phyloP scores from a whole-genome alignment of 2,888 invertebrate genomes.

The Leptinotarsa juncta region DNA sequence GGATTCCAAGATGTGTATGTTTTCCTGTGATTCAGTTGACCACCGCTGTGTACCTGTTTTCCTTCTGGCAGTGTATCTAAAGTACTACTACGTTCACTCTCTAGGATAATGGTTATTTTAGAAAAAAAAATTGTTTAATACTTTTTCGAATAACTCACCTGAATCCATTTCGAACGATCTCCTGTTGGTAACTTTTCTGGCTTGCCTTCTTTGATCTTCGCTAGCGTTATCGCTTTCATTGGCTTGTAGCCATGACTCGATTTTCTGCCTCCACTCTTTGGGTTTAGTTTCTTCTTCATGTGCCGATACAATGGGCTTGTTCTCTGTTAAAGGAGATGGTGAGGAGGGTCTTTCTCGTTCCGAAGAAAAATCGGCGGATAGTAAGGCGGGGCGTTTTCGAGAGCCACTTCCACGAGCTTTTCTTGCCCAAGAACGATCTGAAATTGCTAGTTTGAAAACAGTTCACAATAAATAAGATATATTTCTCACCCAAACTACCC shows the following conservation, averaged over 20 bases:
- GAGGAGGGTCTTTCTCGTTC: constrained; percentile 80
- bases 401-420: constrained; percentile 78
- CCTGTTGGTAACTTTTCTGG: constrained; percentile 77
- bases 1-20: constrained; percentile 86
- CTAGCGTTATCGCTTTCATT: constrained; percentile 84
- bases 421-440: constrained; percentile 90
- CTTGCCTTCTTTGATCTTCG: constrained; percentile 76
- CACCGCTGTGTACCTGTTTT: constrained; percentile 68
- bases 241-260: constrained; percentile 91
- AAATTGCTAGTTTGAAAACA: constrained; percentile 25
- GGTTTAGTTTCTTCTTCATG: constrained; percentile 68
- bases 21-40: constrained; percentile 69
- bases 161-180: constrained; percentile 88
- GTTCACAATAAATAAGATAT: neutral
- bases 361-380: constrained; percentile 77
- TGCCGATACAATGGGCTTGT: constrained; percentile 69
- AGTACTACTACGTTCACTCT: constrained; percentile 81
- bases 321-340: constrained; percentile 73
- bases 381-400: constrained; percentile 82
- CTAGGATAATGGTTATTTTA: constrained; percentile 63
- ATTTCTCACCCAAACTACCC: constrained; percentile 80
- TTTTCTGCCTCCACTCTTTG: constrained; percentile 90
- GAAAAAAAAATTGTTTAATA: neutral
- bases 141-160: constrained; percentile 67
- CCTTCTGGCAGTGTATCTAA: constrained; percentile 83